Evolutionary conservation across 2,113 vertebrate genomes (phyloP).

Genomic region (Noctilio leporinus): DNA sequence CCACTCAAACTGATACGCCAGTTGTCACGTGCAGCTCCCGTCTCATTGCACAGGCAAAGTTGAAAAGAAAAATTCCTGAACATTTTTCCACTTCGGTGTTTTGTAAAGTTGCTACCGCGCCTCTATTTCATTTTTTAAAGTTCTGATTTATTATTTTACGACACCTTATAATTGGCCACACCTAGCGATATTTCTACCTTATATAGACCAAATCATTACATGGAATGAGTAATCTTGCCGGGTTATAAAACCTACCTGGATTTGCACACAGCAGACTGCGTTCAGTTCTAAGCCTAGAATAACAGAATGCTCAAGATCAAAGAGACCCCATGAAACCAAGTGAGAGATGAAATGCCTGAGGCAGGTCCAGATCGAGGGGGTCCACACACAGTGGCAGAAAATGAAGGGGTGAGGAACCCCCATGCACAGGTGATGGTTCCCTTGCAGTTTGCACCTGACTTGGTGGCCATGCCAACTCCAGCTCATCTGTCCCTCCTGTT

Average conservation of each 20-base stretch:
- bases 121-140: neutral
- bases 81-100: neutral
- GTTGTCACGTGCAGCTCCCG: neutral
- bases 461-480: neutral
- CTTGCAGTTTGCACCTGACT: accelerated
- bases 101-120: neutral
- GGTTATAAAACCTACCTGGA: neutral
- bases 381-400: neutral
- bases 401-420: neutral
- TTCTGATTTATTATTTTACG: neutral
- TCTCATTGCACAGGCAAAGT: neutral
- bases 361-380: neutral
- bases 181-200: neutral
- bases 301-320: neutral
- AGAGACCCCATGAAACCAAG: neutral
- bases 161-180: neutral
- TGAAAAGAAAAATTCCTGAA: constrained; percentile 37
- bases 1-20: constrained; percentile 9
- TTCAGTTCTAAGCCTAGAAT: neutral
- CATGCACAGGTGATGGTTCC: neutral
- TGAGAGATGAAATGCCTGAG: neutral
- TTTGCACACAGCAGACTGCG: neutral
- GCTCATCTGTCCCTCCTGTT: accelerated
- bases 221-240: accelerated
- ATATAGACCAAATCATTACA: neutral